A percentile compares a stretch with the other conserved stretches of the same genome.
Conservation (phyloP, 2,797 vertebrate species). For the Pantherophis vulpinus region DNA sequence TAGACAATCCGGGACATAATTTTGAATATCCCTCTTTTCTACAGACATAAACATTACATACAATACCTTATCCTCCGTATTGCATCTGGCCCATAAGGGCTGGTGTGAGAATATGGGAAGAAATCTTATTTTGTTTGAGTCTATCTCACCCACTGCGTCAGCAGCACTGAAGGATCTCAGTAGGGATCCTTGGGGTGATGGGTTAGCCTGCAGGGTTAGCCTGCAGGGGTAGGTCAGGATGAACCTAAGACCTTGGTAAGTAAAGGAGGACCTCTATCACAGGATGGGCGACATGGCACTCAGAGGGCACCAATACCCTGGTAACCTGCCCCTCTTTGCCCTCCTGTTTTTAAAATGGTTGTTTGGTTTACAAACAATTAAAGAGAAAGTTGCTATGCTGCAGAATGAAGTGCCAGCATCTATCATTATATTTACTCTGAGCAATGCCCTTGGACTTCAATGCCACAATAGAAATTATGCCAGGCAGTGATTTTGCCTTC, state of each 20-base stretch:
- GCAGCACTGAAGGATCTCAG: not conserved
- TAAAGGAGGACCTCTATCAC: not conserved
- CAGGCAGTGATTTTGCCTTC: not conserved
- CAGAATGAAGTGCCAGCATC: not conserved
- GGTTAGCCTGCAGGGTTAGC: not conserved
- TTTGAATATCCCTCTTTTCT: not conserved
- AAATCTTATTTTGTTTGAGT: not conserved
- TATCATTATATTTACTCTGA: not conserved
- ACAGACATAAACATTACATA: not conserved
- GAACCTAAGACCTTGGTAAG: not conserved
- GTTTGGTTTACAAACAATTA: not conserved
- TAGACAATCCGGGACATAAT: not conserved
- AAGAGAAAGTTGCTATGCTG: not conserved
- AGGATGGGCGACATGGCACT: not conserved
- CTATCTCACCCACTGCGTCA: not conserved
- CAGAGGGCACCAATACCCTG: not conserved
- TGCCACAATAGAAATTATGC: not conserved
- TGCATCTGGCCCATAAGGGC: not conserved
- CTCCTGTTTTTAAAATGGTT: not conserved
- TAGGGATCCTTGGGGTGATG: no score
- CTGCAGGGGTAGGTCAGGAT: not conserved
- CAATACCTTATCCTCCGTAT: not conserved
- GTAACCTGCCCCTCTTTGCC: not conserved
- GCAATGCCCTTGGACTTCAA: not conserved
- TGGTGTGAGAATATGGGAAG: not conserved